Conservation (phyloP, 1,140 invertebrate species). For the Philopotamus ludificatus region DNA sequence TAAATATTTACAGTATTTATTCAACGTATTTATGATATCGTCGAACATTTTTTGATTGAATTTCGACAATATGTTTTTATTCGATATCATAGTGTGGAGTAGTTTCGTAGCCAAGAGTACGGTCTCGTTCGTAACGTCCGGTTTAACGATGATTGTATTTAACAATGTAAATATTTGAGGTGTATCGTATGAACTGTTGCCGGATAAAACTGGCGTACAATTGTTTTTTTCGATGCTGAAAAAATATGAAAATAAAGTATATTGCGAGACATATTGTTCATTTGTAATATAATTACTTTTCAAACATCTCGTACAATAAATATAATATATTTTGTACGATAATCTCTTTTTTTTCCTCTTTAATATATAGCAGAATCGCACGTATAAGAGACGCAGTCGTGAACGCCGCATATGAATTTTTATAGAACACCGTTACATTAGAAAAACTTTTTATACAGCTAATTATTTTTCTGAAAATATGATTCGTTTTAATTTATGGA, state of each 20-base stretch:
- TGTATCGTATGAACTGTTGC: slow-evolving; percentile 27
- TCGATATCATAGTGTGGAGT: slow-evolving; percentile 25
- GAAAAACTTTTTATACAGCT: slow-evolving; percentile 32
- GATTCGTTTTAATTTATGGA: neutral
- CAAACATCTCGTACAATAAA: no score
- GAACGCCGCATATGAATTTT: slow-evolving; percentile 27
- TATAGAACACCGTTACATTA: slow-evolving; percentile 25
- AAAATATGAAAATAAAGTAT: no score
- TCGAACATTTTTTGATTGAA: slow-evolving; percentile 20
- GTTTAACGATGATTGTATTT: slow-evolving; percentile 16
- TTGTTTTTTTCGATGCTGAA: slow-evolving; percentile 28
- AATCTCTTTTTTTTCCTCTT: slow-evolving; percentile 31
- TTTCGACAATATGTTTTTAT: slow-evolving; percentile 2
- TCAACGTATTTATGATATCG: no score
- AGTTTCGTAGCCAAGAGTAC: slow-evolving; percentile 22
- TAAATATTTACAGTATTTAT: no score
- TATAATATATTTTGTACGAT: slow-evolving; percentile 23
- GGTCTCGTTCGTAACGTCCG: slow-evolving; percentile 18
- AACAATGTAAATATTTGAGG: slow-evolving; percentile 33
- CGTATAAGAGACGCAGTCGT: slow-evolving; percentile 28
- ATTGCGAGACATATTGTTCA: no score
- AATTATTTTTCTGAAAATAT: slow-evolving; percentile 35
- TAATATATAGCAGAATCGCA: slow-evolving; percentile 29
- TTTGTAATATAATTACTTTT: no score
- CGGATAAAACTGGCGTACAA: slow-evolving; percentile 22